phyloP scores from a whole-genome alignment of 2,113 vertebrate genomes.

The Phylloscopus whistleri region DNA sequence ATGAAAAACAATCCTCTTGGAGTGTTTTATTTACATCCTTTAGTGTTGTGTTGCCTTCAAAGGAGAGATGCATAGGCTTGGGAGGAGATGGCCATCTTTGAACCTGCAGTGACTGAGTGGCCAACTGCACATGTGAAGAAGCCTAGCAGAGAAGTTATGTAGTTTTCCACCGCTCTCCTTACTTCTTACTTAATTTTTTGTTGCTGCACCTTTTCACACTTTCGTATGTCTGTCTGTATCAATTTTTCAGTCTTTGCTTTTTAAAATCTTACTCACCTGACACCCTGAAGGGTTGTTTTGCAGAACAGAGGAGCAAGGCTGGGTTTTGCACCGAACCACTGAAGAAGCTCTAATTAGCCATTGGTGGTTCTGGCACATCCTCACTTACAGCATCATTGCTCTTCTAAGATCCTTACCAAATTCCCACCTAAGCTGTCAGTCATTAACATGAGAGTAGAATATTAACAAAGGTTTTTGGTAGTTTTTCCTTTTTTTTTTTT shows the following conservation, averaged over 20 bases:
- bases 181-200: neutral
- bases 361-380: rapidly evolving
- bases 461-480: neutral
- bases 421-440: neutral
- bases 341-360: neutral
- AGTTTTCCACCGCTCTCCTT: neutral
- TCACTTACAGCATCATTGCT: neutral
- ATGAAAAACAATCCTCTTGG: rapidly evolving
- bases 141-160: neutral
- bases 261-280: neutral
- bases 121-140: rapidly evolving
- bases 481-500: rapidly evolving
- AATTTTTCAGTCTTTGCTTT: neutral
- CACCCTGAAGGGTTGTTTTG: neutral
- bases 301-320: neutral
- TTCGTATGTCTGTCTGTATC: neutral
- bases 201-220: neutral
- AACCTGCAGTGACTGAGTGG: neutral
- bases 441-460: neutral
- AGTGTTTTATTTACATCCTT: neutral
- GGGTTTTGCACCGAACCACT: neutral
- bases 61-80: neutral
- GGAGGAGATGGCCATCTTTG: neutral
- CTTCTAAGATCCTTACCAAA: neutral
- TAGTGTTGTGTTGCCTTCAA: neutral